Evolutionary conservation across 1,140 invertebrate species (phyloP).

Genomic region (Zaprionus vittiger): DNA sequence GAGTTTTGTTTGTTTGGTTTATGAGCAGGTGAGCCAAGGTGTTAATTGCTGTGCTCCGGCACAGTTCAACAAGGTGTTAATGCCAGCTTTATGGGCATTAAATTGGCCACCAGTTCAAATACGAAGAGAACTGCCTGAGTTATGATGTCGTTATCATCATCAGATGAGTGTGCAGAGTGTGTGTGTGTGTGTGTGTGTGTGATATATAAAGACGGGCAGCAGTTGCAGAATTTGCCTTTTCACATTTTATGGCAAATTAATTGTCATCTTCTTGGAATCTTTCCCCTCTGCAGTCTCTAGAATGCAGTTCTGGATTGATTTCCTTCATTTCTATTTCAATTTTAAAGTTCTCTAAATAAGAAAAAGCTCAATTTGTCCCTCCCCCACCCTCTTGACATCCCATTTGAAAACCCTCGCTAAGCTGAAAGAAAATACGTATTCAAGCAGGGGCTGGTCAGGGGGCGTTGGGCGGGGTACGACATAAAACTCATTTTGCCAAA

Average conservation of each 20-base stretch:
- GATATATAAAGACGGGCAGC: conserved; percentile 33
- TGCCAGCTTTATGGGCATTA: conserved; percentile 77
- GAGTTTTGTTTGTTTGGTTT: conserved; percentile 41
- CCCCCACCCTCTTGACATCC: background rate
- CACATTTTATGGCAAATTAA: conserved; percentile 64
- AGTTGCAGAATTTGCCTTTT: conserved; percentile 11
- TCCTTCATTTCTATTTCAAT: conserved; percentile 17
- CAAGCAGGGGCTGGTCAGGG: background rate
- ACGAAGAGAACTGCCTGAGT: conserved; percentile 51
- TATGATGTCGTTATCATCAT: conserved; percentile 64
- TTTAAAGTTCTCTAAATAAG: conserved; percentile 34
- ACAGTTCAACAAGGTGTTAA: conserved; percentile 73
- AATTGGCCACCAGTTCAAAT: conserved; percentile 75
- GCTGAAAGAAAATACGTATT: conserved; percentile 3
- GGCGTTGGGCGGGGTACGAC: conserved; percentile 8
- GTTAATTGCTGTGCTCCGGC: conserved; percentile 75
- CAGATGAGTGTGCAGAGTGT: too few species aligned
- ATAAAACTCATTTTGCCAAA: conserved; percentile 70
- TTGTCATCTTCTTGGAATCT: conserved; percentile 18
- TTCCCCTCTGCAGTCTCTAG: background rate
- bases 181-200: conserved; percentile 6
- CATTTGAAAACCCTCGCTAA: conserved; percentile 26
- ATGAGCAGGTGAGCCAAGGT: conserved; percentile 66
- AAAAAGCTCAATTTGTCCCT: background rate
- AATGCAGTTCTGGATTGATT: background rate